Evolutionary conservation across 2,888 invertebrate genomes (phyloP), one percentile per base, ranked within the genome.

Genomic region (Drosophila falleni): DNA sequence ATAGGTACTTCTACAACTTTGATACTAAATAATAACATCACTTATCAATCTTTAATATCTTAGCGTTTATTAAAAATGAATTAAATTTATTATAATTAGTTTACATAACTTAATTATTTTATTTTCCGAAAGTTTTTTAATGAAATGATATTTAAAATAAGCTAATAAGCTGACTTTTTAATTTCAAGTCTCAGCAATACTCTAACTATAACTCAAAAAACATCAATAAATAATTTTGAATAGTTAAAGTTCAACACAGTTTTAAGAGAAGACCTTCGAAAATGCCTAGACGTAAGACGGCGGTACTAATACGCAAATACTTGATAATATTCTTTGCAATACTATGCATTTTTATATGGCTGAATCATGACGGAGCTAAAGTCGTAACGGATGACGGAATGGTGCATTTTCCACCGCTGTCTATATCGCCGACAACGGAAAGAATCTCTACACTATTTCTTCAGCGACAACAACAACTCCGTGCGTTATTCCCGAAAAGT

Each of bases 341-440:
- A 0, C 10, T 84, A 1, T 33, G 76, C 8, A 31, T 71, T 19
- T 61, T 79, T 23, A 58, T 81, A 19, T 81, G 80, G 80, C 3
- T 71, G 4, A 79, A 58, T 46, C 74, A 65, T 19, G 13, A n/a
- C 5, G 26, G 0, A 1, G 5, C 3, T 6, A 9, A 11, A 0
- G 15, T 13, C 23, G 6, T n/a, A 1, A 0, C 0, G 1, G 5
- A 53, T n/a, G n/a, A n/a, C 0, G 9, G 0, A 0, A 2, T 46
- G 5, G n/a, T 19, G n/a, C 1, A 55, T 1, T 16, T 60, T 0
- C 19, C 49, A 8, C 6, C 33, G 5, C 15, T 16, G 2, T 5
- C 37, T 3, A 3, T 10, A 6, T 11, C 16, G 15, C 10, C 39
- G 1, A 39, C 33, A 8, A 4, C n/a, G 11, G 10, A n/a, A 5